phyloP scores from a whole-genome alignment of 1,140 invertebrate genomes.

The Hormaphis cornu region DNA sequence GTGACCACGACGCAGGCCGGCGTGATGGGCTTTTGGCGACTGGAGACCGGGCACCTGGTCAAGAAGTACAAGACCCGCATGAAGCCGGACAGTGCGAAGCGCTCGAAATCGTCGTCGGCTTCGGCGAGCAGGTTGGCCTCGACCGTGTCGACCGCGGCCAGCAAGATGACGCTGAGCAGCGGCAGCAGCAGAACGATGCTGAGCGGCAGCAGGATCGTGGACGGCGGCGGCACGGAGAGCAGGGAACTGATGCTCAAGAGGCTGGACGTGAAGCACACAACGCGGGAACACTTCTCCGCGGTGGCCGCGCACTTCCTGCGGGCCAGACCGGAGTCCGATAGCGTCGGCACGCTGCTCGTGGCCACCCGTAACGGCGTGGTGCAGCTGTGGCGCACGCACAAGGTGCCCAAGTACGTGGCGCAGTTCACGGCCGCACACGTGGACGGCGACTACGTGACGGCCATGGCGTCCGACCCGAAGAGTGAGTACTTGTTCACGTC shows the following conservation, averaged over 20 bases:
- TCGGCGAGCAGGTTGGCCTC: neutral
- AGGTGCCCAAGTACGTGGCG: neutral
- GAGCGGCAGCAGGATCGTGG: neutral
- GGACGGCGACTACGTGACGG: neutral
- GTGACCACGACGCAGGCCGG: slow-evolving; percentile 62
- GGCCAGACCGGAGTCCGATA: neutral
- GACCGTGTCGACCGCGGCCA: neutral
- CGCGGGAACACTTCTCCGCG: neutral
- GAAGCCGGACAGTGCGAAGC: neutral
- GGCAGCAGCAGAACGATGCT: neutral
- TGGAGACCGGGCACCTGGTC: slow-evolving; percentile 60
- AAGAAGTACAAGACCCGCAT: slow-evolving; percentile 38
- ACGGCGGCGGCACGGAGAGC: neutral
- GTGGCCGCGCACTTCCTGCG: neutral
- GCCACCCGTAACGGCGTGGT: slow-evolving; percentile 7
- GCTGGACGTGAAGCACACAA: neutral
- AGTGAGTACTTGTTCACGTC: neutral
- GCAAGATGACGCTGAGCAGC: neutral
- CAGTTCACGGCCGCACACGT: neutral
- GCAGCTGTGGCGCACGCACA: slow-evolving; percentile 6
- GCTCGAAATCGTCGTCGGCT: neutral
- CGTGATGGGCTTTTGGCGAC: slow-evolving; percentile 65
- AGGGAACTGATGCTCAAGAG: neutral
- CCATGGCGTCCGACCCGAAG: neutral
- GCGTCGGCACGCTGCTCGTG: neutral